A percentile compares a stretch with the other conserved stretches of the same genome.
These are phyloP conservation scores for Papilio polytes DNA, from an alignment of 1,140 invertebrate genomes.

Conservation along the genomic window DNA sequence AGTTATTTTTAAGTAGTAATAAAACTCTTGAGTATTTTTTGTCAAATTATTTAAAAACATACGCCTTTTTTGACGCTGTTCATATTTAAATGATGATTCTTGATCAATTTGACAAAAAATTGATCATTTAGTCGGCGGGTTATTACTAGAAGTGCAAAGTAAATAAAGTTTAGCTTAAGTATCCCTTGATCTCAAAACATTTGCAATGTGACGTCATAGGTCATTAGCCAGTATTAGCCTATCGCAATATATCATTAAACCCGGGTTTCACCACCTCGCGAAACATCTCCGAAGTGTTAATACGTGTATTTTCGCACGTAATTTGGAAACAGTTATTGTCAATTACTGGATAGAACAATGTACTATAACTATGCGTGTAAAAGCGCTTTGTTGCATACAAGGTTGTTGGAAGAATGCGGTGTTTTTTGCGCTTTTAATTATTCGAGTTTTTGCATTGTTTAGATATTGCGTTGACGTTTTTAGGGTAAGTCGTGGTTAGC, in stretches of 20 bases:
- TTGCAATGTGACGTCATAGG: conserved; percentile 21
- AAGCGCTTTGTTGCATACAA: conserved; percentile 16
- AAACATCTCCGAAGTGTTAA: conserved; percentile 30
- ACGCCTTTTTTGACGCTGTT: too few species aligned
- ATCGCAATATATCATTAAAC: conserved; percentile 34
- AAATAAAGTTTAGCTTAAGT: not conserved
- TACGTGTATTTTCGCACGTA: conserved; percentile 39
- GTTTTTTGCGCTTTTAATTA: conserved; percentile 11
- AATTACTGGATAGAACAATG: conserved; percentile 37
- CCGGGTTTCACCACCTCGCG: conserved; percentile 22
- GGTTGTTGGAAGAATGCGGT: conserved; percentile 19
- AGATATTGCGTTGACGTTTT: not conserved
- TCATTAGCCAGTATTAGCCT: conserved; percentile 23
- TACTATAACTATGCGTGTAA: not conserved
- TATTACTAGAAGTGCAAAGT: not conserved
- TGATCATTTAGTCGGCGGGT: not conserved
- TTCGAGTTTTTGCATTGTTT: not conserved
- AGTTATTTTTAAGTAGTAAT: too few species aligned
- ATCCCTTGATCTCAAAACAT: conserved; percentile 28
- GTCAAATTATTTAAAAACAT: too few species aligned
- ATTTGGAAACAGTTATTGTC: conserved; percentile 40
- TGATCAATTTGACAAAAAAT: too few species aligned
- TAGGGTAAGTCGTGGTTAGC: too few species aligned
- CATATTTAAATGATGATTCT: too few species aligned
- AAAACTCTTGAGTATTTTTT: too few species aligned